phyloP scores from a whole-genome alignment of 2,113 vertebrate genomes.

The Hippocampus guttulatus region DNA sequence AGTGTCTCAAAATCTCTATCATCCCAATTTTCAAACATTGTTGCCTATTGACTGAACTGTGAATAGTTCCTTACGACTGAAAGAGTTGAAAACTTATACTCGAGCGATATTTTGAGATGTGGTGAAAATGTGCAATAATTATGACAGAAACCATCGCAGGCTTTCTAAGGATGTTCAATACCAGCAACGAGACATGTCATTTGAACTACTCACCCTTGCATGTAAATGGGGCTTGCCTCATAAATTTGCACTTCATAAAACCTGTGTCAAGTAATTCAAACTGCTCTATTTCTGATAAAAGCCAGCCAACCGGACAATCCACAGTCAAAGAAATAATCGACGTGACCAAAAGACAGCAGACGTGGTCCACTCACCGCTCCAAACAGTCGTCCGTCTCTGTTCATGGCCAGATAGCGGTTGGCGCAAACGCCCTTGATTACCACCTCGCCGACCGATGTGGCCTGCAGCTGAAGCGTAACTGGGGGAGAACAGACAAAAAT shows the following conservation, averaged over 20 bases:
- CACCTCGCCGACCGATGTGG: slow-evolving; percentile 89
- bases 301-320: not conserved
- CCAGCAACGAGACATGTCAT: not conserved
- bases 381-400: slow-evolving; percentile 86
- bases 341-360: not conserved
- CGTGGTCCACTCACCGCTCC: slow-evolving; percentile 78
- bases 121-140: not conserved
- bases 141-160: not conserved
- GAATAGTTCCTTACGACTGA: not conserved
- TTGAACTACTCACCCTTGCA: not conserved
- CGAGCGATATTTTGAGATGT: not conserved
- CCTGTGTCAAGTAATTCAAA: not conserved
- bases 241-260: too few relatives aligned
- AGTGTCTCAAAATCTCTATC: too few relatives aligned
- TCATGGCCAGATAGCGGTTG: slow-evolving; percentile 95
- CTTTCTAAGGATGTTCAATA: not conserved
- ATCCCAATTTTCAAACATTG: too few relatives aligned
- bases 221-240: too few relatives aligned
- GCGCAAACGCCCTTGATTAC: slow-evolving; percentile 90
- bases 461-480: slow-evolving; percentile 96
- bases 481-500: slow-evolving; percentile 14
- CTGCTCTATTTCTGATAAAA: not conserved
- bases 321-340: not conserved
- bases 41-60: not conserved
- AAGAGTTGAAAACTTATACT: too few relatives aligned